Evolutionary conservation across 1,140 invertebrate species (phyloP).

Genomic region (Panagrolaimus sp.): DNA sequence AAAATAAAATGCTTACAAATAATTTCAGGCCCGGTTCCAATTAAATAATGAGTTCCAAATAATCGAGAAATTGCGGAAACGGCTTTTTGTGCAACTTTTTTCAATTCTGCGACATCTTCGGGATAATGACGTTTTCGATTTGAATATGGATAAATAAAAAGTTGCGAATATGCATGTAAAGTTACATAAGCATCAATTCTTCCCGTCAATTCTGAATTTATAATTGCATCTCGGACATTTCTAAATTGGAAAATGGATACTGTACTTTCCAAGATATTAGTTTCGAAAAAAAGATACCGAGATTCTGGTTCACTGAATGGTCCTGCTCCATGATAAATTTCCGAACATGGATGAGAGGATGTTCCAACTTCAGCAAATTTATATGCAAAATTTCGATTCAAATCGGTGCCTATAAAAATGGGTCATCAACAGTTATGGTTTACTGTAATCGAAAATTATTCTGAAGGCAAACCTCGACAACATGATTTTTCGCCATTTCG

Average conservation of each 20-base stretch:
- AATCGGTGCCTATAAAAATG: constrained; percentile 46
- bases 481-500: constrained; percentile 50
- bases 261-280: constrained; percentile 22
- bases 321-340: constrained; percentile 55
- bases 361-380: constrained; percentile 51
- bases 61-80: constrained; percentile 51
- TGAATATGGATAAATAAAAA: constrained; percentile 54
- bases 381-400: constrained; percentile 53
- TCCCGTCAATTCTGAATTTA: constrained; percentile 51
- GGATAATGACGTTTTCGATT: constrained; percentile 48
- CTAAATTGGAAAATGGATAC: constrained; percentile 25
- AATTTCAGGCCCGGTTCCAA: constrained; percentile 56
- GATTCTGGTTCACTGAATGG: constrained; percentile 58
- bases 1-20: constrained; percentile 42
- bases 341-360: constrained; percentile 57
- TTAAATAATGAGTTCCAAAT: constrained; percentile 53
- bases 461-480: constrained; percentile 27
- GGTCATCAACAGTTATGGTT: no score
- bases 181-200: constrained; percentile 56
- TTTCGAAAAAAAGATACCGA: not conserved
- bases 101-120: constrained; percentile 51
- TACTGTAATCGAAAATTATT: no score
- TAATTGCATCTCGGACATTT: constrained; percentile 50
- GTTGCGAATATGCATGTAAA: constrained; percentile 57
- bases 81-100: constrained; percentile 45